These are phyloP conservation scores for Nasonia longicornis DNA, from an alignment of 1,140 invertebrate species.

Conservation along the genomic window DNA sequence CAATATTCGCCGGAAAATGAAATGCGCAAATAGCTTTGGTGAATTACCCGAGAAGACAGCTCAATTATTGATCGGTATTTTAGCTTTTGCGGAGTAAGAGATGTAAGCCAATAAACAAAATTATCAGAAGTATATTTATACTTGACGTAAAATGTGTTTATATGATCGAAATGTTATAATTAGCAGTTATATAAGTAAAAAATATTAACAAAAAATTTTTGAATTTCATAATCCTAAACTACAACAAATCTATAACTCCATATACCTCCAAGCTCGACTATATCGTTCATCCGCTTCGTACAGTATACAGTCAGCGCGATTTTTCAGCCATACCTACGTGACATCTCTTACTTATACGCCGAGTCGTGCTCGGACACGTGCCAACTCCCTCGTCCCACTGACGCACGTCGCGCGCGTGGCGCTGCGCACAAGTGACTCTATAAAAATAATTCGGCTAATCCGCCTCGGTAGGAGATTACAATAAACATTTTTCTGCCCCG, in stretches of 20 bases:
- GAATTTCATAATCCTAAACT: too few species aligned
- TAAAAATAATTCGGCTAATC: constrained; percentile 27
- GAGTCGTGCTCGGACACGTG: not conserved
- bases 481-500: constrained; percentile 9
- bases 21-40: not conserved
- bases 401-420: not conserved
- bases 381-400: not conserved
- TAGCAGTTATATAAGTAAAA: not conserved
- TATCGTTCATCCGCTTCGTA: not conserved
- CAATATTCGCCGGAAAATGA: not conserved
- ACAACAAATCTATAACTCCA: too few species aligned
- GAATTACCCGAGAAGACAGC: too few species aligned
- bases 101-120: too few species aligned
- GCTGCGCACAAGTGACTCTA: not conserved
- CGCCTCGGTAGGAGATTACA: not conserved
- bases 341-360: not conserved
- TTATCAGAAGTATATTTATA: too few species aligned
- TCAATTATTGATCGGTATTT: too few species aligned
- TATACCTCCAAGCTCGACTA: not conserved
- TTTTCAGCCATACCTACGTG: not conserved
- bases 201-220: too few species aligned
- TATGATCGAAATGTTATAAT: not conserved
- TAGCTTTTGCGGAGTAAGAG: too few species aligned
- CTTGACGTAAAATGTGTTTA: too few species aligned
- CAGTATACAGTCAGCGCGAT: not conserved